Evolutionary conservation across 2,113 vertebrate species (phyloP), one percentile per base, ranked within the genome.

Genomic region (Notarius quadriscutis): DNA sequence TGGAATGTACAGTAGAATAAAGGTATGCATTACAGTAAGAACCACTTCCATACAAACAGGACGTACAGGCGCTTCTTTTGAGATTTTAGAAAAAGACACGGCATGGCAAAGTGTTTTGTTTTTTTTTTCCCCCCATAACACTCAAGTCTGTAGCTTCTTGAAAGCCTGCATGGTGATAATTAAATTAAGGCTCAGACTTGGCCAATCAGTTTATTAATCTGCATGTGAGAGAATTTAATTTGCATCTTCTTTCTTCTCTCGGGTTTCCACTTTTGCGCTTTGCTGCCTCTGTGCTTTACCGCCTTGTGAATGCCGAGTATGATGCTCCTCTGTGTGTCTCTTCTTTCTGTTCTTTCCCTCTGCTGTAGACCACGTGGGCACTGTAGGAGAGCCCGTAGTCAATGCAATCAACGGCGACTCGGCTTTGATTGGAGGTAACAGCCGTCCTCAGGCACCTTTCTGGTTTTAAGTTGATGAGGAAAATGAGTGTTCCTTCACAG

Each of bases 371-470:
- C 97, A 96, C 87, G 96, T 97, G 86, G 95, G 96, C 93, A 94
- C 96, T 84, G 92, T 94, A 94, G 95, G 95, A 93, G 93, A 97
- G 30, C 97, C 96, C 34, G 90, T 97, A 91, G 92, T 96, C 86
- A 96, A 97, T 91, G 93, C 94, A 88, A 95, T 97, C 93, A 95
- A 89, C 94, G 96, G 92, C 87, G 96, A 98, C 92, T 97, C 97
- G 83, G 97, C 97, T 91, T 92, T 99, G 81, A 97, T 99, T 90
- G 97, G 97, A 97, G 98, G 98, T 99, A 97, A 96, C 88, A 88
- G 84, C 74, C 87, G 92, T 2, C 79, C 0, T 27, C 88, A 48
- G 62, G 58, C 62, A 79, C 18, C 75, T 30, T 72, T 55, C 79
- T 79, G 53, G 27, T 4, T 15, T 86, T 81, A 27, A 63, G 48